These are phyloP conservation scores for Pherbina coryleti DNA, from an alignment of 2,888 invertebrate genomes.

Conservation along the genomic window DNA sequence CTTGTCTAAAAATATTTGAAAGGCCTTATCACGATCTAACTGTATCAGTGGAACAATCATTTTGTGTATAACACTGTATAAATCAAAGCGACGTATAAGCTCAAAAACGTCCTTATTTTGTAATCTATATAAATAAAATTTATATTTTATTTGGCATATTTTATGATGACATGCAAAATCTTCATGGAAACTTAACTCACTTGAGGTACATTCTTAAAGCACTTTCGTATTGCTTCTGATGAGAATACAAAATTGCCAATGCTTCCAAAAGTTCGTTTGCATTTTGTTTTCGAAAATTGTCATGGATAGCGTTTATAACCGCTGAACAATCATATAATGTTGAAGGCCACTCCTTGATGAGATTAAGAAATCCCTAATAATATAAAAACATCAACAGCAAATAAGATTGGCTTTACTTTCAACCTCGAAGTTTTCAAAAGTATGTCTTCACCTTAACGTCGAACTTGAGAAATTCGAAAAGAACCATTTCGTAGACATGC, in stretches of 20 bases:
- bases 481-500: conserved; percentile 92
- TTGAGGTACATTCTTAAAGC: conserved; percentile 91
- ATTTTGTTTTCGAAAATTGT: conserved; percentile 81
- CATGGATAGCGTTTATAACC: conserved; percentile 87
- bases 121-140: conserved; percentile 67
- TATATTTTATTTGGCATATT: too few relatives aligned
- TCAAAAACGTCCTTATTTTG: conserved; percentile 92
- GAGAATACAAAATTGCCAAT: conserved; percentile 88
- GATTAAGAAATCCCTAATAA: conserved; percentile 80
- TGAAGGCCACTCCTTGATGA: conserved; percentile 91
- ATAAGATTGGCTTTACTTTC: conserved; percentile 65
- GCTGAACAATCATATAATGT: conserved; percentile 85
- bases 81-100: conserved; percentile 84
- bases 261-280: conserved; percentile 86
- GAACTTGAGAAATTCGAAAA: conserved; percentile 90
- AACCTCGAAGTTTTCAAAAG: neutral
- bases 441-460: conserved; percentile 73
- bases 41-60: conserved; percentile 91
- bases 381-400: neutral
- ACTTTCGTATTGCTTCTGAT: conserved; percentile 90
- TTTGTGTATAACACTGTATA: conserved; percentile 86
- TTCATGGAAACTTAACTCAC: conserved; percentile 68
- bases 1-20: conserved; percentile 84
- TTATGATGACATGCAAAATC: too few relatives aligned
- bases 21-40: conserved; percentile 85